These are phyloP conservation scores for Autographa pulchrina DNA, from an alignment of 2,888 invertebrate species.

Conservation along the genomic window DNA sequence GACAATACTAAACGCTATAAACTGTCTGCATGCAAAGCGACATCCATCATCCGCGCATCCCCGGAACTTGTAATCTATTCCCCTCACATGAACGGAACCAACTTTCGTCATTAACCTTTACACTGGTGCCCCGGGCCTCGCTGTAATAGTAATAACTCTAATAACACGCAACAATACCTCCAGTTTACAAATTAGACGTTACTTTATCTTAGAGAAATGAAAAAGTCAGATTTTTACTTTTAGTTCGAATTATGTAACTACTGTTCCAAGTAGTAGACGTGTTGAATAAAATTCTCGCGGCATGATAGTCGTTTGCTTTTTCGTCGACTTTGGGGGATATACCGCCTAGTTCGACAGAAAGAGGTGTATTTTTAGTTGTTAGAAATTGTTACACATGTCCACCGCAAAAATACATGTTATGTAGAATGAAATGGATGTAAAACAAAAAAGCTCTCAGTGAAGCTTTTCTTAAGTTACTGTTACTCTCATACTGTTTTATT, in stretches of 20 bases:
- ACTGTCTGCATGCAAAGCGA: slow-evolving; percentile 13
- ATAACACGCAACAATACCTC: slow-evolving; percentile 51
- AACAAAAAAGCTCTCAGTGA: too few relatives aligned
- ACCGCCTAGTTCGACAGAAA: too few relatives aligned
- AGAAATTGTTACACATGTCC: too few relatives aligned
- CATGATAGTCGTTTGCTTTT: neutral
- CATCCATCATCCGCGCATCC: slow-evolving; percentile 39
- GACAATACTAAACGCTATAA: slow-evolving; percentile 37
- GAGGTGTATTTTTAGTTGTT: too few relatives aligned
- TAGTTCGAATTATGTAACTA: slow-evolving; percentile 28
- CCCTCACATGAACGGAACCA: slow-evolving; percentile 59
- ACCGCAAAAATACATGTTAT: too few relatives aligned
- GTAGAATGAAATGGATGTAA: too few relatives aligned
- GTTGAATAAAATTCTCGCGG: slow-evolving; percentile 5
- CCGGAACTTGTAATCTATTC: slow-evolving; percentile 44
- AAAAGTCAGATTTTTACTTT: slow-evolving; percentile 42
- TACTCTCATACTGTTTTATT: too few relatives aligned
- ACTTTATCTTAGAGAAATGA: slow-evolving; percentile 38
- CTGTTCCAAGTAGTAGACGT: slow-evolving; percentile 10
- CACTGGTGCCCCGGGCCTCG: slow-evolving; percentile 60
- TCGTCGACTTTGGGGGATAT: too few relatives aligned
- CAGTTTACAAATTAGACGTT: slow-evolving; percentile 34
- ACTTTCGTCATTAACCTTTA: slow-evolving; percentile 78
- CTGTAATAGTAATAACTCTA: slow-evolving; percentile 54
- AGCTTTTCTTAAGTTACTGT: too few relatives aligned